Conservation (phyloP, 37 sponge, comb jelly and placozoan genomes). For the Beroe forskalii region DNA sequence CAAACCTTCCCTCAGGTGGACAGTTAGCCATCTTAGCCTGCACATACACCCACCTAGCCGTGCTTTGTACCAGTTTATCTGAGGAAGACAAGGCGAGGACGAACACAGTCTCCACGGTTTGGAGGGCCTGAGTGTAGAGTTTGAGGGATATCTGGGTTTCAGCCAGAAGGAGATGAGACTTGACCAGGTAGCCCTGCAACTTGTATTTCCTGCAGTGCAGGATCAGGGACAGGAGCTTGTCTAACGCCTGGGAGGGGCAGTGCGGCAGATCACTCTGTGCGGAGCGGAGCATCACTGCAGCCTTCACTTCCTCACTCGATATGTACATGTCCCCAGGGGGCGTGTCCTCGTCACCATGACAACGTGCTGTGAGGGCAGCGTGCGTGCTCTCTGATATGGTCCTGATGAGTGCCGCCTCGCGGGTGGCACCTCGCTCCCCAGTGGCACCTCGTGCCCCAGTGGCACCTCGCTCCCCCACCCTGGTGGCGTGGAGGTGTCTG, state of each 20-base stretch:
- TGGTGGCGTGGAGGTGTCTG: background rate
- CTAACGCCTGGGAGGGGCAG: background rate
- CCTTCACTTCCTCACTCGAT: background rate
- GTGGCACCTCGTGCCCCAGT: background rate
- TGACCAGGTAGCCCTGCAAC: background rate
- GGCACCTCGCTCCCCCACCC: background rate
- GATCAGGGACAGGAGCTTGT: constrained; percentile 25
- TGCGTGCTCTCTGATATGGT: constrained; percentile 35
- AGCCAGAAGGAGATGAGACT: constrained; percentile 11
- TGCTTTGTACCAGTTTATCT: background rate
- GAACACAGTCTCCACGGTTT: background rate
- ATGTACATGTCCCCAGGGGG: constrained; percentile 7
- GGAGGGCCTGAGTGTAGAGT: constrained; percentile 2
- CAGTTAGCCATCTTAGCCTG: constrained; percentile 30
- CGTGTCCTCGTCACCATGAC: background rate
- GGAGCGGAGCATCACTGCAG: constrained; percentile 13
- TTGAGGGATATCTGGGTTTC: constrained; percentile 40
- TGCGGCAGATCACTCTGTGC: background rate
- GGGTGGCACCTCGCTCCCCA: background rate
- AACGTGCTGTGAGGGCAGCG: background rate
- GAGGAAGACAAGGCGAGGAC: constrained; percentile 10
- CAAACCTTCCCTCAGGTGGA: background rate
- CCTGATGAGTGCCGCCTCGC: constrained; percentile 24
- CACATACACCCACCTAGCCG: constrained; percentile 27
- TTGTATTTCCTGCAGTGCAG: constrained; percentile 47